These are phyloP conservation scores for Phataginus tetradactyla DNA, from an alignment of 2,797 vertebrate genomes.

Conservation along the genomic window DNA sequence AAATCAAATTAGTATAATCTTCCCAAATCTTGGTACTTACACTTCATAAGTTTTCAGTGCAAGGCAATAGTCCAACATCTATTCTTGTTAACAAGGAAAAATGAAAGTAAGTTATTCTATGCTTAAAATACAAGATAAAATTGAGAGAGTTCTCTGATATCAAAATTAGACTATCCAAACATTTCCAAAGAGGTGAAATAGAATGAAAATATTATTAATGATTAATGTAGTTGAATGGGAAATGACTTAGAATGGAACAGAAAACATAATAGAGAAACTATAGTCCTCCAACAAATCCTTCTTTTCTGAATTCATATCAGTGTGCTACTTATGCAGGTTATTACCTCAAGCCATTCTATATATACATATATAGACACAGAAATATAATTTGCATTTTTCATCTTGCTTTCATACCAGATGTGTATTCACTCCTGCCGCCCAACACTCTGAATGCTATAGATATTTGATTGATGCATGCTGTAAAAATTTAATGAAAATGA, in stretches of 20 bases:
- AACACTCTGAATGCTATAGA: not conserved
- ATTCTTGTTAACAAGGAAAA: constrained; percentile 6
- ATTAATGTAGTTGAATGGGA: not conserved
- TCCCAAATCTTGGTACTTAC: not conserved
- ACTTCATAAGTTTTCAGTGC: not conserved
- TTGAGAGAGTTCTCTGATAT: constrained; percentile 17
- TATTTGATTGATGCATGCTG: not conserved
- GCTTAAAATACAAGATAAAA: not conserved
- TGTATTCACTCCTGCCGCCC: not conserved
- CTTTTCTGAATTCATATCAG: not conserved
- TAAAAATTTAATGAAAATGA: not conserved
- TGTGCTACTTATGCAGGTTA: not conserved
- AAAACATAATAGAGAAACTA: not conserved
- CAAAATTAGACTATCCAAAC: not conserved
- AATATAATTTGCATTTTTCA: not conserved
- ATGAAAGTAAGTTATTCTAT: not conserved
- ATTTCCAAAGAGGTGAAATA: not conserved
- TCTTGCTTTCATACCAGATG: not conserved
- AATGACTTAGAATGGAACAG: not conserved
- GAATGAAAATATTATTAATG: not conserved
- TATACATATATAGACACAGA: not conserved
- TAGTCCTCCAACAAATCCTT: not conserved
- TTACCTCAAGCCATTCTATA: not conserved
- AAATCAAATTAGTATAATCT: not conserved
- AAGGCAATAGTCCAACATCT: not conserved